These are phyloP conservation scores for Sinotaia quadrata DNA, from an alignment of 2,888 invertebrate species.

Conservation along the genomic window DNA sequence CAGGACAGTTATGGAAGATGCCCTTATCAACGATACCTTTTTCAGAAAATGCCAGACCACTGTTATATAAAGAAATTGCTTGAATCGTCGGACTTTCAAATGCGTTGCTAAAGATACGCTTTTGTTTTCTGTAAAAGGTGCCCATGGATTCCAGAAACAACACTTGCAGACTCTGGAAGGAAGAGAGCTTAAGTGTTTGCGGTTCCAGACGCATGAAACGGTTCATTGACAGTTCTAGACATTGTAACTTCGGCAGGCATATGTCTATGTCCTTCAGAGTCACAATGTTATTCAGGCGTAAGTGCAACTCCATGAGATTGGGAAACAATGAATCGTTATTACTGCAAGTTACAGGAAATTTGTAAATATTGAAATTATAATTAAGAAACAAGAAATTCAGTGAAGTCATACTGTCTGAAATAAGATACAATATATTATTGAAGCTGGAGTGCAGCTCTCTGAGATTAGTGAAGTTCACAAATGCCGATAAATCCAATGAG, in stretches of 20 bases:
- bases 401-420: not conserved
- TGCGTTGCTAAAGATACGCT: conserved; percentile 11
- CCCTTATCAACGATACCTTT: no score
- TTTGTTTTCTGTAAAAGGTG: conserved; percentile 4
- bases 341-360: conserved; percentile 23
- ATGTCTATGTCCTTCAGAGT: not conserved
- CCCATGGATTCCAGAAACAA: conserved; percentile 13
- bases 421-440: not conserved
- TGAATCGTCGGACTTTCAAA: no score
- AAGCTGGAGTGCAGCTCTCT: conserved; percentile 9
- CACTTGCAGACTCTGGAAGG: not conserved
- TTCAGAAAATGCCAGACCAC: no score
- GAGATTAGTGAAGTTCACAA: conserved; percentile 9
- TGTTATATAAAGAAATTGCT: no score
- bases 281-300: conserved; percentile 9
- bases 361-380: conserved; percentile 18
- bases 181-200: not conserved
- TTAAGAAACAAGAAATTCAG: conserved; percentile 18
- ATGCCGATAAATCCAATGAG: conserved; percentile 11
- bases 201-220: conserved; percentile 6
- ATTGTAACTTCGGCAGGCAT: conserved; percentile 17
- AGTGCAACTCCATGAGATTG: conserved; percentile 3
- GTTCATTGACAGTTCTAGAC: conserved; percentile 8
- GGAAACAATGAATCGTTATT: not conserved
- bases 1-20: no score